Percentiles rank a stretch among this genome's conserved stretches.
Conservation (phyloP, 2,888 invertebrate species). For the Platerodrilus igneus region DNA sequence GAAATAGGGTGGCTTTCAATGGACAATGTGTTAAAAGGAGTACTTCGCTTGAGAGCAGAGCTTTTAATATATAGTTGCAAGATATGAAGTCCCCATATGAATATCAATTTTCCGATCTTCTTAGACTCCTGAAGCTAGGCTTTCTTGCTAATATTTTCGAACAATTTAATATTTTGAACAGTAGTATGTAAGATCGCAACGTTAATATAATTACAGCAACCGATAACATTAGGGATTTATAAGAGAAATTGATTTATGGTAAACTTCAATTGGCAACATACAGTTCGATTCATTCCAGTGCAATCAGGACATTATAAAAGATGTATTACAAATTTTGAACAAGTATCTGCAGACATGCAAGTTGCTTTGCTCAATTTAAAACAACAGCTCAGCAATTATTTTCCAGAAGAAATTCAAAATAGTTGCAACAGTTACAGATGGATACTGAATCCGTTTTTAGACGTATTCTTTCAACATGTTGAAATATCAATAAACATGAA, state of each 20-base stretch:
- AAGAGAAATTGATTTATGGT: conserved; percentile 7
- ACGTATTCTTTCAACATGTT: not conserved
- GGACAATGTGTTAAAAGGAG: conserved; percentile 4
- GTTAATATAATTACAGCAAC: too few species aligned
- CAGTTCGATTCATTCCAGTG: conserved; percentile 10
- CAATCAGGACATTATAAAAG: conserved; percentile 8
- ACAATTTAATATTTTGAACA: too few species aligned
- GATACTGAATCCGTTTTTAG: conserved; percentile 2
- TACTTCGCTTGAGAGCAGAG: too few species aligned
- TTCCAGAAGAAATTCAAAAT: conserved; percentile 6
- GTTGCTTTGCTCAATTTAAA: conserved; percentile 12
- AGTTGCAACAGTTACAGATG: conserved; percentile 5
- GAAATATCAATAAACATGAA: not conserved
- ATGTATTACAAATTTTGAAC: too few species aligned
- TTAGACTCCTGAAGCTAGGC: not conserved
- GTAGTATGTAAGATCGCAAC: too few species aligned
- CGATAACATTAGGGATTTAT: conserved; percentile 2
- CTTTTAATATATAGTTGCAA: conserved; percentile 5
- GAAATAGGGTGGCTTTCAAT: conserved; percentile 2
- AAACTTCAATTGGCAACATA: conserved; percentile 7
- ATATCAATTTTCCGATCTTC: too few species aligned
- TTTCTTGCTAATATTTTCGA: too few species aligned
- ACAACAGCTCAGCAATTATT: conserved; percentile 6
- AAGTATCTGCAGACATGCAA: conserved; percentile 7
- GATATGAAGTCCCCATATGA: conserved; percentile 2